A percentile compares a stretch with the other conserved stretches of the same genome.
These are phyloP conservation scores for Acanthosepion esculentum DNA, from an alignment of 2,888 invertebrate genomes.

Conservation along the genomic window DNA sequence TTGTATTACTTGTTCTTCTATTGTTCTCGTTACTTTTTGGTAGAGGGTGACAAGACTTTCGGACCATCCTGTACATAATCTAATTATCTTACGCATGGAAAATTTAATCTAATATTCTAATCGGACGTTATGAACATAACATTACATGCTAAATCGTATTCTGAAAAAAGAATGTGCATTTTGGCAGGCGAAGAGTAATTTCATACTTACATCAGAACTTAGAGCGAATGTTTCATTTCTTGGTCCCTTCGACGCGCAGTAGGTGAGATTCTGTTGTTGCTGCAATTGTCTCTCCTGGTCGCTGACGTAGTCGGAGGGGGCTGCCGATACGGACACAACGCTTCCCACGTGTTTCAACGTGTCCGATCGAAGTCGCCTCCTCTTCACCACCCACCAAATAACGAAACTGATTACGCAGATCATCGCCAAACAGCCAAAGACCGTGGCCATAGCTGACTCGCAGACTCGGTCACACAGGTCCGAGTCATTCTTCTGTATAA, in stretches of 20 bases:
- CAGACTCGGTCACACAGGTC: slow-evolving; percentile 46
- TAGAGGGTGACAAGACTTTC: no score
- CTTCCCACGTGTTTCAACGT: slow-evolving; percentile 70
- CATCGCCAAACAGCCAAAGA: slow-evolving; percentile 55
- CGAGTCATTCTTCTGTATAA: slow-evolving; percentile 39
- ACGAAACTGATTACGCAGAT: slow-evolving; percentile 55
- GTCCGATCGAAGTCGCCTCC: slow-evolving; percentile 59
- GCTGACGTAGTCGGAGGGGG: slow-evolving; percentile 73
- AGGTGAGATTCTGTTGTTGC: slow-evolving; percentile 33
- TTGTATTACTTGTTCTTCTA: no score
- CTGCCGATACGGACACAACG: slow-evolving; percentile 69
- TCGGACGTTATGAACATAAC: no score
- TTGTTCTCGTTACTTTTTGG: no score
- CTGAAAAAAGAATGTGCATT: no score
- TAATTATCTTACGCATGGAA: no score
- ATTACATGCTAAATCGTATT: no score
- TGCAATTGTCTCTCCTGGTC: slow-evolving; percentile 58
- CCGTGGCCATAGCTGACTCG: slow-evolving; percentile 50
- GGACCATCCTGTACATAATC: no score
- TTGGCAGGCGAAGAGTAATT: no score
- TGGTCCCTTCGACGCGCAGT: not conserved
- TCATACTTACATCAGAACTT: not conserved
- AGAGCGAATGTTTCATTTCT: not conserved
- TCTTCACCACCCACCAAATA: slow-evolving; percentile 51
- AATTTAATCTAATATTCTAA: no score